Evolutionary conservation across 2,797 vertebrate species (phyloP).

Genomic region (Lagorchestes hirsutus): DNA sequence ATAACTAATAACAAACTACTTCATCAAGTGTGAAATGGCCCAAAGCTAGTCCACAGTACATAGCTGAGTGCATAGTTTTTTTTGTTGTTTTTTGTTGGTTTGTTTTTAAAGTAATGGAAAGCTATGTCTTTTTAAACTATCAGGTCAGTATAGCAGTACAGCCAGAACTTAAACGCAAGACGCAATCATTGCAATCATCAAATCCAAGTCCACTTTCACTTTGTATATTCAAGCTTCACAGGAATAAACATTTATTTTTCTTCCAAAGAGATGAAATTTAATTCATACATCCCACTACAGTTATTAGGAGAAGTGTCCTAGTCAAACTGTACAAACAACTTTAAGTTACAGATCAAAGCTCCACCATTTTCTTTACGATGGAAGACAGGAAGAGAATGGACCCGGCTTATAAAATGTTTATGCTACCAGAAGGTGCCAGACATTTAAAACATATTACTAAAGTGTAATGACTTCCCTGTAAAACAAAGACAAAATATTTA

Average conservation of each 20-base stretch:
- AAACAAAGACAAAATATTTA: conserved; percentile 53
- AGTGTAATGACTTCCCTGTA: conserved; percentile 46
- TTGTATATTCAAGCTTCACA: neutral
- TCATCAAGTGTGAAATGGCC: conserved; percentile 62
- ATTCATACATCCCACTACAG: conserved; percentile 43
- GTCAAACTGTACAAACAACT: conserved; percentile 59
- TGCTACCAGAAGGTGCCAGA: conserved; percentile 52
- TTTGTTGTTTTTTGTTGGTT: neutral
- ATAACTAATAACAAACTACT: conserved; percentile 39
- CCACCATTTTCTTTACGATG: conserved; percentile 30
- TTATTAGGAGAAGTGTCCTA: conserved; percentile 53
- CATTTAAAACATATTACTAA: conserved; percentile 57
- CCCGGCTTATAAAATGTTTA: conserved; percentile 59
- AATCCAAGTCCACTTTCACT: conserved; percentile 31
- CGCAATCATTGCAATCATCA: neutral
- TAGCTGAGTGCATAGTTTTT: neutral
- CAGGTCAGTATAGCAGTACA: conserved; percentile 17
- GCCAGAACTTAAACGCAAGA: conserved; percentile 1
- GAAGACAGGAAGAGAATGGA: conserved; percentile 62
- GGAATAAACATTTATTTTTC: conserved; percentile 53
- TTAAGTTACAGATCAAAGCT: conserved; percentile 52
- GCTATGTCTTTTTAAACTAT: neutral
- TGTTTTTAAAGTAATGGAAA: conserved; percentile 5
- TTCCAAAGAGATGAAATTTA: conserved; percentile 60
- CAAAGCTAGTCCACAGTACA: conserved; percentile 14